These are phyloP conservation scores for Berghia stephanieae DNA, from an alignment of 1,140 invertebrate species.

Conservation along the genomic window DNA sequence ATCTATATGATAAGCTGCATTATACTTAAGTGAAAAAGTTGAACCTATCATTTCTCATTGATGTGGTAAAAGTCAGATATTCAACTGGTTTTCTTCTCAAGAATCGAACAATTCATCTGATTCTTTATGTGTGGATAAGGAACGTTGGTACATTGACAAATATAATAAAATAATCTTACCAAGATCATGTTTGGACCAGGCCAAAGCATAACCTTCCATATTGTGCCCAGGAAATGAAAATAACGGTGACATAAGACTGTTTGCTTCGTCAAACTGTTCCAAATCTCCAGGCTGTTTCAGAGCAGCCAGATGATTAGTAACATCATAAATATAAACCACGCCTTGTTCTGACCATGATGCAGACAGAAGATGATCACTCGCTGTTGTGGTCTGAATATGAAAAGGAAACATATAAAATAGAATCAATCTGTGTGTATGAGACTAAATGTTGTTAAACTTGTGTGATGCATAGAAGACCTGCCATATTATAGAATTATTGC, in stretches of 20 bases:
- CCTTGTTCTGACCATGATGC: conserved; percentile 94
- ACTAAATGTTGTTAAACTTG: neutral
- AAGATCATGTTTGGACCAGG: conserved; percentile 84
- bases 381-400: conserved; percentile 61
- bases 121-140: too few relatives aligned
- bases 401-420: neutral
- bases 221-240: conserved; percentile 91
- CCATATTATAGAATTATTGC: neutral
- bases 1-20: too few relatives aligned
- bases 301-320: conserved; percentile 80
- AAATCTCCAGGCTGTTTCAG: conserved; percentile 76
- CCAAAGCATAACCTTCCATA: conserved; percentile 92
- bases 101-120: too few relatives aligned
- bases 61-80: too few relatives aligned
- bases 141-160: neutral
- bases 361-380: conserved; percentile 72
- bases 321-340: conserved; percentile 90
- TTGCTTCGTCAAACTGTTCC: conserved; percentile 67
- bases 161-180: conserved; percentile 71
- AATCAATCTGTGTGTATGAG: neutral
- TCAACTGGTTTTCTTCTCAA: too few relatives aligned
- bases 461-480: neutral
- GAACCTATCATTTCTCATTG: too few relatives aligned
- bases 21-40: too few relatives aligned
- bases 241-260: conserved; percentile 74